Base-by-base conservation (phyloP, 2,113 vertebrate genomes). In the Tachycineta bicolor region DNA sequence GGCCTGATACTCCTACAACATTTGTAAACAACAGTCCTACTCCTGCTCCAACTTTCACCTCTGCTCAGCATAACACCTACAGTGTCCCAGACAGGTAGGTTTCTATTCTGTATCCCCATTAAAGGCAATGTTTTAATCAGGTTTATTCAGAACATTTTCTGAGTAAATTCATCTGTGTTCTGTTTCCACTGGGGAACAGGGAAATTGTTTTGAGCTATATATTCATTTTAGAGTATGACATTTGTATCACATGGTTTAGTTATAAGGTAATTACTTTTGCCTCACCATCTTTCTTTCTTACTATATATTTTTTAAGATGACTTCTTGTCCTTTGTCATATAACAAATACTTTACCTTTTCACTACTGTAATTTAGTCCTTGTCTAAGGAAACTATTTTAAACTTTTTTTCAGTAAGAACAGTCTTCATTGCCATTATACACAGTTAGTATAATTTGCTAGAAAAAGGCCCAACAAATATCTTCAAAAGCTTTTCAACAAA, bases 61-160 rank as follows among this genome's bases (percentile, higher is more conserved):
- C 98, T 94, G 96, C 98, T 67, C 98, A 97, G 37, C 98, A 98
- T 90, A 99, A 96, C 93, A 98, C 98, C 74, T 99, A 98, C 98
- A 98, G 98, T 77, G 96, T 99, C 96, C 99, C 99, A 8, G 98
- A 99, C 98, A 99, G 99, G 99, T 99, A 91, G 53, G 89, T 81
- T 89, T 58, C 49, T 47, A 43, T 82, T 83, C 69, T 49, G 9
- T n/a, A 8, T 5, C 28, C 23, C 46, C 22, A 46, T 20, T 46
- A 39, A 28, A 71, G 47, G 31, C 31, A 43, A 3, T 19, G 25
- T 69, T 67, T 70, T 44, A 34, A 55, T 29, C 6, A 19, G 23
- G 6, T 23, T 62, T 74, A 33, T 28, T 65, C 10, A 47, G 5
- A 80, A 88, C 6, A 16, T 44, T 37, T 89, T 70, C 47, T 56